Evolutionary conservation across 1,140 invertebrate species (phyloP).

Genomic region (Ceratitis capitata): DNA sequence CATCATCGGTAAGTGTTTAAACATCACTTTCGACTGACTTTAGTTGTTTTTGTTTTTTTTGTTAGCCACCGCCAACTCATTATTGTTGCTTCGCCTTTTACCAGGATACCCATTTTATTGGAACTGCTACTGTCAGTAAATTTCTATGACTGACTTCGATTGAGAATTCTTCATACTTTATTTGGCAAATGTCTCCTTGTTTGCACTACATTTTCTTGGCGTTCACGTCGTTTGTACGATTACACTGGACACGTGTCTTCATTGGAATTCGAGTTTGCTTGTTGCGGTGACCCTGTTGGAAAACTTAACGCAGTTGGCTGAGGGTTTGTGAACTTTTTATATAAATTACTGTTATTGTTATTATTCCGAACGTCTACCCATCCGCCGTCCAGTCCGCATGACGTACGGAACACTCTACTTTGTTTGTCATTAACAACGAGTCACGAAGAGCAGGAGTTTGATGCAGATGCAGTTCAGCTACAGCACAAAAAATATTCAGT

Average conservation of each 20-base stretch:
- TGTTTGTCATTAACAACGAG: too few species aligned
- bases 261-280: neutral
- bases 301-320: too few species aligned
- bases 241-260: constrained; percentile 13
- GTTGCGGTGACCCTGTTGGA: neutral
- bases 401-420: too few species aligned
- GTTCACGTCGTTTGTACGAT: neutral
- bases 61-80: neutral
- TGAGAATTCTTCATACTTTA: constrained; percentile 21
- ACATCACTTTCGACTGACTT: neutral
- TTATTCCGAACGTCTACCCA: too few species aligned
- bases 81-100: neutral
- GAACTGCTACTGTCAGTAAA: neutral
- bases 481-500: too few species aligned
- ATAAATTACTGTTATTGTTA: too few species aligned
- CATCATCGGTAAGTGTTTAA: neutral
- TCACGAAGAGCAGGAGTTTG: too few species aligned
- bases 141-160: constrained; percentile 20
- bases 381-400: too few species aligned
- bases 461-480: too few species aligned
- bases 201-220: neutral
- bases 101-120: neutral
- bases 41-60: too few species aligned
- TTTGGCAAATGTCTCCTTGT: neutral
- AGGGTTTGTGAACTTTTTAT: too few species aligned